Base-by-base conservation (phyloP, 2,797 vertebrate genomes). In the Amphiprion clarkii region DNA sequence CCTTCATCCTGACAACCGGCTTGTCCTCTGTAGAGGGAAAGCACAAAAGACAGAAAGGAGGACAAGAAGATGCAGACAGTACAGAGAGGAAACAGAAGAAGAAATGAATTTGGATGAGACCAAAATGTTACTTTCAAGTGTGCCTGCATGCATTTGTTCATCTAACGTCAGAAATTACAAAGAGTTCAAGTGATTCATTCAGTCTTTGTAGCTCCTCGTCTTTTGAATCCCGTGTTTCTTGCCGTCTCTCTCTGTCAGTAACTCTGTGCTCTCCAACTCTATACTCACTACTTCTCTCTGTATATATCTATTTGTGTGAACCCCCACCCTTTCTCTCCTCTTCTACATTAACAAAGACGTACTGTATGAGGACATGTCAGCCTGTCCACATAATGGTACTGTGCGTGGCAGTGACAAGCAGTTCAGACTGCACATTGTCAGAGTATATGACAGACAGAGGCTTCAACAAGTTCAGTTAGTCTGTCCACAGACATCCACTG, bases 1-100 rank as follows among this genome's bases (percentile, higher is more conserved):
- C 97, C 95, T 99, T 99, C 98, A 99, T 99, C 93, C 93, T 93
- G 94, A 90, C 95, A 87, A 92, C 78, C 84, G 89, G 85, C 93
- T 94, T 46, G 94, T 94, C 94, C 94, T 96, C 96, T 97, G 92
- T 62, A 86, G 83, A 64, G 40, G 77, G 85, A 79, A 84, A 56
- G 6, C 58, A 39, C 67, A 52, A 71, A 81, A n/a, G 3, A 73
- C 52, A 78, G 17, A 17, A 4, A 59, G 31, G n/a, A 66, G 5
- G 17, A 11, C 44, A 46, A 14, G 39, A 16, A 40, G 36, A 39
- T 39, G 10, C 19, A 3, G 3, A 16, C 55, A 40, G 66, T 44
- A 5, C 51, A 29, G 51, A 68, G 71, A 48, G 21, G 31, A 51
- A 64, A 36, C 71, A 4, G 40, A 42, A 52, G 23, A 58, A 19